These are phyloP conservation scores for Hirtodrosophila trivittata DNA, from an alignment of 2,888 invertebrate species.

Conservation along the genomic window DNA sequence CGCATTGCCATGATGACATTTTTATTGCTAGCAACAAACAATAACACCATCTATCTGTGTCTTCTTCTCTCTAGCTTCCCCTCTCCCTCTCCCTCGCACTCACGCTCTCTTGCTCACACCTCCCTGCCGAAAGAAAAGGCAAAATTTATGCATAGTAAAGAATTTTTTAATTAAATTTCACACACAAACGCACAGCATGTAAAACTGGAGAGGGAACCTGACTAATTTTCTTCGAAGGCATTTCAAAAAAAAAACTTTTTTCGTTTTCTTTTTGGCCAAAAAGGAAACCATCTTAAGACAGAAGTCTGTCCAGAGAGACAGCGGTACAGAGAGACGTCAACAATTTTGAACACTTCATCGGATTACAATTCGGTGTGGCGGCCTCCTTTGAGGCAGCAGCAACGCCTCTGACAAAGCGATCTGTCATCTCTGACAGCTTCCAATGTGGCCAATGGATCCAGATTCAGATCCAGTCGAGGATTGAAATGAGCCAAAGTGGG, in stretches of 20 bases:
- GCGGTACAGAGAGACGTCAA: slow-evolving; percentile 42
- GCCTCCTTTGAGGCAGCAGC: slow-evolving; percentile 30
- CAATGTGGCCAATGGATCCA: slow-evolving; percentile 57
- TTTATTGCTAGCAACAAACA: slow-evolving; percentile 67
- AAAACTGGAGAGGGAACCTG: slow-evolving; percentile 8
- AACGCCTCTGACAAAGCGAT: slow-evolving; percentile 59
- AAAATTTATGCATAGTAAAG: slow-evolving; percentile 75
- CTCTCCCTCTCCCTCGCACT: neutral
- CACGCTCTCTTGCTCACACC: neutral
- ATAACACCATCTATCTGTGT: slow-evolving; percentile 41
- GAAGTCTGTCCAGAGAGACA: slow-evolving; percentile 26
- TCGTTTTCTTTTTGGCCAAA: too few relatives aligned
- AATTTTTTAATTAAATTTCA: slow-evolving; percentile 76
- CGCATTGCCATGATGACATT: slow-evolving; percentile 63
- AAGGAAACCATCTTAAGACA: slow-evolving; percentile 29
- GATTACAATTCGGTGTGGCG: slow-evolving; percentile 37
- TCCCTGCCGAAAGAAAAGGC: slow-evolving; percentile 53
- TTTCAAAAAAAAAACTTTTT: slow-evolving; percentile 36
- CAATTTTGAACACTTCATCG: slow-evolving; percentile 60
- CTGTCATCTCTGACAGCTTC: slow-evolving; percentile 74
- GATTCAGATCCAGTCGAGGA: too few relatives aligned
- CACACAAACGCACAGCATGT: slow-evolving; percentile 11
- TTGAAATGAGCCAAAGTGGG: slow-evolving; percentile 11
- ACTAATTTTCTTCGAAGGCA: slow-evolving; percentile 21
- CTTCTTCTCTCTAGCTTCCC: slow-evolving; percentile 1